Base-by-base conservation (phyloP, 1,140 invertebrate species). In the Papilio glaucus region DNA sequence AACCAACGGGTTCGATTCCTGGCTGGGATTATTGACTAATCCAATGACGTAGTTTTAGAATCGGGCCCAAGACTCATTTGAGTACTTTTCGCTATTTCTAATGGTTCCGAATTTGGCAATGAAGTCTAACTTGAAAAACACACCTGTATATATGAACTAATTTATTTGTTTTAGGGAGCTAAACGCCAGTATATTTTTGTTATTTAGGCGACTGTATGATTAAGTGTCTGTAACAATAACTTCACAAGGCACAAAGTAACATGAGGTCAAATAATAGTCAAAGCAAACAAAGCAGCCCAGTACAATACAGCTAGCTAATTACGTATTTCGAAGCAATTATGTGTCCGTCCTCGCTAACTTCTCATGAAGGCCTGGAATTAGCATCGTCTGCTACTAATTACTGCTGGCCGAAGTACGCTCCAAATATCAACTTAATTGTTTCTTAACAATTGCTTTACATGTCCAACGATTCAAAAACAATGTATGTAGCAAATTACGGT, bases 391-490 rank as follows among this genome's bases (percentile, higher is more conserved):
- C 6, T 6, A 26, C 9, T 57, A 57, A 57, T 57, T 57, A 21
- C 49, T 24, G 18, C 9, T 21, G n/a, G 10, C 49, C 21, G 21
- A 26, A 9, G 49, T 24, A 57, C 49, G 49, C 18, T 57, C 49
- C 49, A 57, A 57, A 57, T 57, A 21, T 57, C 24, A 57, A 57
- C 18, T 57, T 57, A 57, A 57, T 57, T 57, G 49, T 57, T 24
- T 24, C 49, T 57, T 57, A 57, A 57, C 49, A 57, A 57, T 57
- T 1, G 21, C 49, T 15, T 57, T 57, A 57, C 9, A 57, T 57
- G 49, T 24, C 49, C 21, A 57, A 12, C 49, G 21, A 21, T 21
- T 49, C 45, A 49, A 49, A 49, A 49, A 49, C n/a, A 49, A 49
- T 57, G 29, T 33, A 57, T 57, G 21, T 13, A 10, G 21, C 2